Conservation (phyloP, 2,888 invertebrate species). For the Cataglyphis rosenhaueri region DNA sequence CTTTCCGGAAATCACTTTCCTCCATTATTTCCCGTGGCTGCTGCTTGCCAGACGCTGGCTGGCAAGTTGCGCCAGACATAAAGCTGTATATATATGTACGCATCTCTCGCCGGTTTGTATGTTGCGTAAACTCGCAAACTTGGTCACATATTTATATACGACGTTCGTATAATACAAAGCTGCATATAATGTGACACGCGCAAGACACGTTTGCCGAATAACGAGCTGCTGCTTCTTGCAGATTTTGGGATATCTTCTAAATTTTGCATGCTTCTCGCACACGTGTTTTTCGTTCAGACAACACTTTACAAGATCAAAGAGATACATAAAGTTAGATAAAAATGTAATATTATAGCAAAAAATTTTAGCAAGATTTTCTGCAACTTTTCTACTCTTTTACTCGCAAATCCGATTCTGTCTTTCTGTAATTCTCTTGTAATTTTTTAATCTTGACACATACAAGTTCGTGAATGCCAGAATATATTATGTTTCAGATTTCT, state of each 20-base stretch:
- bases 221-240: constrained; percentile 6
- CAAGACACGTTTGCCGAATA: constrained; percentile 24
- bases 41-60: constrained; percentile 64
- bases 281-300: background rate
- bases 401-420: no score
- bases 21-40: constrained; percentile 82
- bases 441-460: background rate
- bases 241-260: constrained; percentile 27
- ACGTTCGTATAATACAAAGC: constrained; percentile 44
- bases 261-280: constrained; percentile 11
- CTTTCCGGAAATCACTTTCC: constrained; percentile 84
- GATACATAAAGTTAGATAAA: background rate
- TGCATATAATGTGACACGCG: constrained; percentile 43
- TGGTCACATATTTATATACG: constrained; percentile 30
- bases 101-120: background rate
- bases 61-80: constrained; percentile 63
- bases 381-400: background rate
- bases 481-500: background rate
- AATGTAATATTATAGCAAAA: background rate
- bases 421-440: background rate
- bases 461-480: background rate
- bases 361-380: background rate
- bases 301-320: background rate
- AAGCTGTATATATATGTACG: constrained; percentile 18
- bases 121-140: constrained; percentile 36